Percentiles rank a stretch among this genome's conserved stretches.
These are phyloP conservation scores for Urocynchramus pylzowi DNA, from an alignment of 2,113 vertebrate species.

Conservation along the genomic window DNA sequence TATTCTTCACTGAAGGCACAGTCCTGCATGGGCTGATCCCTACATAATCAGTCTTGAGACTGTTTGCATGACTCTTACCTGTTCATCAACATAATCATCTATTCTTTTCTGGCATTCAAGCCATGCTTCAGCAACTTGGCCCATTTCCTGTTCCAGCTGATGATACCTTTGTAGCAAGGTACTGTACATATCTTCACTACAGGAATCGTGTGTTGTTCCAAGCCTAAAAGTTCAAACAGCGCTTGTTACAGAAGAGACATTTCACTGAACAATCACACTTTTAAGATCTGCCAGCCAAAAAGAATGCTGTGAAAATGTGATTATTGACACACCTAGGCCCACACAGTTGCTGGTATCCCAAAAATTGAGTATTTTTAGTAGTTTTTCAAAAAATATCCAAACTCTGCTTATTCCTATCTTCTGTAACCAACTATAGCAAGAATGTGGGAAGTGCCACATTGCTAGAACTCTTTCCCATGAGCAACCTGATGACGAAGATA, in stretches of 20 bases:
- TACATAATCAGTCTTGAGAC: neutral
- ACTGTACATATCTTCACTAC: constrained; percentile 89
- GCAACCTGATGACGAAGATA: neutral
- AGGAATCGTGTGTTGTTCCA: constrained; percentile 87
- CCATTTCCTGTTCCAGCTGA: constrained; percentile 90
- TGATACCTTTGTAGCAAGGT: constrained; percentile 88
- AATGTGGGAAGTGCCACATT: constrained; percentile 22
- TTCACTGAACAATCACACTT: neutral
- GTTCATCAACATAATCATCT: constrained; percentile 95
- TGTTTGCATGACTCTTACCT: constrained; percentile 74
- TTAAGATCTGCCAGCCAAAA: neutral
- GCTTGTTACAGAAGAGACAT: neutral
- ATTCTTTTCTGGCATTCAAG: constrained; percentile 95
- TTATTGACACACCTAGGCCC: neutral
- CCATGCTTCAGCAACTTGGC: constrained; percentile 87
- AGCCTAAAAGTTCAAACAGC: constrained; percentile 73
- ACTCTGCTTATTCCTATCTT: neutral
- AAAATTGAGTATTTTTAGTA: neutral
- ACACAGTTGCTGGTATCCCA: neutral
- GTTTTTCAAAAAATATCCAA: neutral
- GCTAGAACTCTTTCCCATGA: neutral
- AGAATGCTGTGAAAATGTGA: neutral
- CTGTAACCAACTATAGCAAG: constrained; percentile 5
- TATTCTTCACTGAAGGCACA: neutral
- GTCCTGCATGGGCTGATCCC: neutral